Evolutionary conservation across 1,140 invertebrate species (phyloP), one percentile per base, ranked within the genome.

Genomic region (Solenopsis fugax): DNA sequence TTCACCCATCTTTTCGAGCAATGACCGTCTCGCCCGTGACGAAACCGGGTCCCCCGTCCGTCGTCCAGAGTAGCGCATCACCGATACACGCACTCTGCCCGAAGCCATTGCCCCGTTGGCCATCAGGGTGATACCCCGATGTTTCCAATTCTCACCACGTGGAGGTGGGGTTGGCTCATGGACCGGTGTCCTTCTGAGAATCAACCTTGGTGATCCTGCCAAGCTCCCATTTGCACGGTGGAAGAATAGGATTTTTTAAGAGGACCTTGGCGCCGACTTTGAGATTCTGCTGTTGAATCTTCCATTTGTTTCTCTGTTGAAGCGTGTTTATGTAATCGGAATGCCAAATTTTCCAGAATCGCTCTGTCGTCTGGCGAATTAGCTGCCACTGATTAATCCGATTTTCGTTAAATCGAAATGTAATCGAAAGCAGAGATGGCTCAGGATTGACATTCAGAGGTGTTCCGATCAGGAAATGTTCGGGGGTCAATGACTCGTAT

Each of bases 361-460:
- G 0, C 2, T 58, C 21, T 1, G 56, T 24, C 1, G 24, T 16
- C 0, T 52, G 50, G 3, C 21, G n/a, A 4, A 86, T 0, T 0
- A 67, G 12, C 37, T 90, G 86, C 86, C 82, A 88, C 0, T 80
- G 54, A 0, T 80, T 85, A 0, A 88, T 16, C 0, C 62, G 24
- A 13, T 37, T 69, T 7, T 34, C 24, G 3, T 78, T 54, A 0
- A 84, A n/a, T n/a, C n/a, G n/a, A n/a, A n/a, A n/a, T n/a, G n/a
- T n/a, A n/a, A n/a, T 2, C 0, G 67, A 6, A 0, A 29, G 1
- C 3, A 89, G 0, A 0, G 71, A 72, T 4, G 90, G 88, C 12
- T 88, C 85, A 0, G 88, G 81, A 96, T 95, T 62, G 13, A 37
- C 34, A 16, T 96, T 96, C 96, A 96, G 96, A 96, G 95, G 96